Percentiles rank a stretch among this genome's conserved stretches.
Conservation (phyloP, 1,140 invertebrate species). For the Adoxophyes honmai region DNA sequence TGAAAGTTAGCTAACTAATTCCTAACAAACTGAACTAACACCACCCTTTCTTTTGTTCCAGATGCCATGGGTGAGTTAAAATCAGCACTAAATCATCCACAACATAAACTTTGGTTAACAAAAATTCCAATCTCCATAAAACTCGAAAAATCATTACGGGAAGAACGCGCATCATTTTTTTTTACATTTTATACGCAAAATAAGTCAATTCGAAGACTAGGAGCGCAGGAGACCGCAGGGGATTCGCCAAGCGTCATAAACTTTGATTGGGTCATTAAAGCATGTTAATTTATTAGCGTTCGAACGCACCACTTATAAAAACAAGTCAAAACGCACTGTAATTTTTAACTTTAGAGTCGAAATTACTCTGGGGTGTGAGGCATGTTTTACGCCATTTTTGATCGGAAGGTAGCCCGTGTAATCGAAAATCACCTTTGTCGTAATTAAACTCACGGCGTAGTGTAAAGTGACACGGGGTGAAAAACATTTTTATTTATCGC, state of each 20-base stretch:
- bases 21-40: slow-evolving; percentile 8
- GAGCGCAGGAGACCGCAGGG: slow-evolving; percentile 67
- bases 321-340: slow-evolving; percentile 46
- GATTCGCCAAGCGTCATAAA: slow-evolving; percentile 75
- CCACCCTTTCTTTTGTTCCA: slow-evolving; percentile 75
- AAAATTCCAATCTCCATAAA: slow-evolving; percentile 76
- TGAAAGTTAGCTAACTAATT: no score
- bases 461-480: slow-evolving; percentile 15
- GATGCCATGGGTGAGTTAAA: slow-evolving; percentile 80
- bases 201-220: slow-evolving; percentile 74
- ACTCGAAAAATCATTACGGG: slow-evolving; percentile 67
- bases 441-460: slow-evolving; percentile 37
- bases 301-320: slow-evolving; percentile 55
- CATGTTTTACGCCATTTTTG: slow-evolving; percentile 42
- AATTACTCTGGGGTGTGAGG: slow-evolving; percentile 24
- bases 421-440: slow-evolving; percentile 63
- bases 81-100: slow-evolving; percentile 54
- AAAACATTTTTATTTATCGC: neutral
- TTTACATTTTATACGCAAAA: slow-evolving; percentile 54
- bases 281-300: slow-evolving; percentile 72
- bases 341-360: slow-evolving; percentile 33
- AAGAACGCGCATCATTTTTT: slow-evolving; percentile 14
- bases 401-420: slow-evolving; percentile 30
- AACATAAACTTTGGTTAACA: slow-evolving; percentile 58
- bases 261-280: slow-evolving; percentile 77